Evolutionary conservation across 2,888 invertebrate species (phyloP).

Genomic region (Lepas anatifera): DNA sequence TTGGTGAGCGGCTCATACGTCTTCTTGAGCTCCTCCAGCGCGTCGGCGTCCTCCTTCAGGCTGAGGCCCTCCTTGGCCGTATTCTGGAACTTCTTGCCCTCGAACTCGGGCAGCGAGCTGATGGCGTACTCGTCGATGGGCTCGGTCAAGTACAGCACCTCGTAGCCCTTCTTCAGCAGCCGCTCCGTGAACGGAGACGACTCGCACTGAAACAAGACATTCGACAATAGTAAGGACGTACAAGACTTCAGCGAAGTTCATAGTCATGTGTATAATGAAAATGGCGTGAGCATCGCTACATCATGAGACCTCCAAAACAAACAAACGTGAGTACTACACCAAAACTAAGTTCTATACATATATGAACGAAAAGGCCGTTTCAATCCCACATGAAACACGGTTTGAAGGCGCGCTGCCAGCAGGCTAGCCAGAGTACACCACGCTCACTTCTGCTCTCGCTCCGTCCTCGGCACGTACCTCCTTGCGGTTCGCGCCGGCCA

Average conservation of each 20-base stretch:
- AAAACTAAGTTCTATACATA: too few relatives aligned
- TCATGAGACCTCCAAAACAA: too few relatives aligned
- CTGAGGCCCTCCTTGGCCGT: conserved; percentile 96
- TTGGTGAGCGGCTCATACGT: conserved; percentile 77
- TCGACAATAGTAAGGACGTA: too few relatives aligned
- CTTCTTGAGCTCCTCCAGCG: conserved; percentile 58
- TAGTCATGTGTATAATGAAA: too few relatives aligned
- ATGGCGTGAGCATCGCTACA: too few relatives aligned
- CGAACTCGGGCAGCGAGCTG: conserved; percentile 91
- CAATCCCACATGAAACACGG: too few relatives aligned
- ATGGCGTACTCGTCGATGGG: conserved; percentile 98
- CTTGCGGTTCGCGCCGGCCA: conserved; percentile 73
- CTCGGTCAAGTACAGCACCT: conserved; percentile 86
- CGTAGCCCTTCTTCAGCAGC: conserved; percentile 80
- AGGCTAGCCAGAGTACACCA: too few relatives aligned
- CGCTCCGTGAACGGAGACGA: conserved; percentile 93
- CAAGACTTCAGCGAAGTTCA: too few relatives aligned
- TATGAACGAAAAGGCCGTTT: too few relatives aligned
- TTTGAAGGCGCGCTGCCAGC: too few relatives aligned
- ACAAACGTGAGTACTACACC: too few relatives aligned
- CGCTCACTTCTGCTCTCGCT: too few relatives aligned
- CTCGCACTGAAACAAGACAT: conserved; percentile 48
- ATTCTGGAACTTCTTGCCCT: conserved; percentile 98
- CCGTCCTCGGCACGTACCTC: conserved; percentile 50
- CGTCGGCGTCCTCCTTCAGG: conserved; percentile 57